Percentiles rank a stretch among this genome's conserved stretches.
Conservation (phyloP, 64 coral and sea anemone genomes). For the Stichodactyla mertensii region DNA sequence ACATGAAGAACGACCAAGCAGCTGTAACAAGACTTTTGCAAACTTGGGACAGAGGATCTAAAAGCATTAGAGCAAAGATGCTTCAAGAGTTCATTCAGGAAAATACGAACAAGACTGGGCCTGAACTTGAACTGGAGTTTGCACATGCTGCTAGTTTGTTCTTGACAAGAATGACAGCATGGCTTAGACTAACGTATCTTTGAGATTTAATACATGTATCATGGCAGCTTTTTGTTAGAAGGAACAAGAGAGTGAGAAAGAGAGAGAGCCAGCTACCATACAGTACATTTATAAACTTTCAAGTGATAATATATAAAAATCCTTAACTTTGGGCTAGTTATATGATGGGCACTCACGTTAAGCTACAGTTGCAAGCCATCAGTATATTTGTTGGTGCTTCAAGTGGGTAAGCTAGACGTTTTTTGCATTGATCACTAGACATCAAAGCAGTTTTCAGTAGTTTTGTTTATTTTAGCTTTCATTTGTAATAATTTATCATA, state of each 20-base stretch:
- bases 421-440: neutral
- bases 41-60: constrained; percentile 90
- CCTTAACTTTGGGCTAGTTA: constrained; percentile 63
- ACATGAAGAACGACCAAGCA: constrained; percentile 78
- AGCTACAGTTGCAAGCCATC: constrained; percentile 85
- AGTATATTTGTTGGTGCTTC: constrained; percentile 92
- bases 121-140: constrained; percentile 91
- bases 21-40: constrained; percentile 76
- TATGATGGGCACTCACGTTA: constrained; percentile 86
- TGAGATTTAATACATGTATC: neutral
- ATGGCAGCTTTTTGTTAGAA: no score
- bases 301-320: neutral
- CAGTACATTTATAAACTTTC: neutral
- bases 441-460: no score
- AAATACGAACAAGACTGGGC: constrained; percentile 90
- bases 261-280: no score
- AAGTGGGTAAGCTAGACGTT: constrained; percentile 67
- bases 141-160: constrained; percentile 96
- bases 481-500: neutral
- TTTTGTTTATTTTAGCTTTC: neutral
- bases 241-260: no score
- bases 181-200: constrained; percentile 97
- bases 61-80: constrained; percentile 68
- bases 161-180: constrained; percentile 86
- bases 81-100: constrained; percentile 80